Percentiles rank a stretch among this genome's conserved stretches.
Evolutionary conservation across 2,888 invertebrate species (phyloP).

Genomic region (Onthophagus sagittarius): DNA sequence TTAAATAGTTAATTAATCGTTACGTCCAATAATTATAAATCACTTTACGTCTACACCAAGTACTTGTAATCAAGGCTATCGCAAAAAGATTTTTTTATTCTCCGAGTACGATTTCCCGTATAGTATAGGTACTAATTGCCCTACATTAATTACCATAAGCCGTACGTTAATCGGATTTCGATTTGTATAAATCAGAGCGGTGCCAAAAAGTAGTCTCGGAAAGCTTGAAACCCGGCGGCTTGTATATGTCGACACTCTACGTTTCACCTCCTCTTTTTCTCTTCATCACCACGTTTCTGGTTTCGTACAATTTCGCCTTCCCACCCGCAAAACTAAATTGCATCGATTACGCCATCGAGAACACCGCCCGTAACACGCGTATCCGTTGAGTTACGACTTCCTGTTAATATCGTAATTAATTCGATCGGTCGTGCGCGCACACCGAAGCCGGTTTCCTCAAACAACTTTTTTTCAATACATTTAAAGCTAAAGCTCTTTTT

Average conservation of each 20-base stretch:
- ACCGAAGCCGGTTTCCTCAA: background rate
- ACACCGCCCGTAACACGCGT: background rate
- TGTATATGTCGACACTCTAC: background rate
- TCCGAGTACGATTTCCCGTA: too few relatives aligned
- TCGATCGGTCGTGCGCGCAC: background rate
- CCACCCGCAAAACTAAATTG: background rate
- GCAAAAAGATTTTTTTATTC: too few relatives aligned
- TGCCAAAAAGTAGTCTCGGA: background rate
- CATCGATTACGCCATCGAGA: constrained; percentile 24
- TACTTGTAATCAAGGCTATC: too few relatives aligned
- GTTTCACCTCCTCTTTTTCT: too few relatives aligned
- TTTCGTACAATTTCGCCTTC: background rate
- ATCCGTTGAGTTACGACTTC: constrained; percentile 10
- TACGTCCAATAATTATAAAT: too few relatives aligned
- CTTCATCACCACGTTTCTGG: too few relatives aligned
- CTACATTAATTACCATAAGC: background rate
- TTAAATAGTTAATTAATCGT: too few relatives aligned
- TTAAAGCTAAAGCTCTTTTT: too few relatives aligned
- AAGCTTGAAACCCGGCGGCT: background rate
- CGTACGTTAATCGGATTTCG: background rate
- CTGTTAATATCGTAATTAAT: constrained; percentile 15
- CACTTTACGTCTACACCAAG: too few relatives aligned
- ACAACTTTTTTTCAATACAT: too few relatives aligned
- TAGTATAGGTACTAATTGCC: background rate
- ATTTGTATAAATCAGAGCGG: background rate